Base-by-base conservation (phyloP, 2,797 vertebrate species). In the Distichodus sexfasciatus region DNA sequence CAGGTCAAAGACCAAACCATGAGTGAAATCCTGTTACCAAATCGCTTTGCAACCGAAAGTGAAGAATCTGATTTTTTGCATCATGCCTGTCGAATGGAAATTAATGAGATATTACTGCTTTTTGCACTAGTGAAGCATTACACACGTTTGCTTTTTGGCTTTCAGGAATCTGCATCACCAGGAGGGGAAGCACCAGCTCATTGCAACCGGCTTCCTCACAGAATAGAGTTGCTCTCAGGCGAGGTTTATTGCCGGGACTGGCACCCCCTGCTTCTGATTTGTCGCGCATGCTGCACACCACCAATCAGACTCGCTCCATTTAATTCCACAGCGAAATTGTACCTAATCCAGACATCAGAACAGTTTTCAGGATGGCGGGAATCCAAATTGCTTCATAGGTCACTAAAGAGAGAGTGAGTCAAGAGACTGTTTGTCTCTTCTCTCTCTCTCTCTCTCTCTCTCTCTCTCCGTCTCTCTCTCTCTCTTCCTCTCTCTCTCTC, bases 341-440 rank as follows among this genome's bases (percentile, higher is more conserved):
- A 28, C 23, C 15, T 71, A 64, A 71, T 64, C 46, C 60, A 64
- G 23, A 17, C 60, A 63, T 64, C 41, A 38, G 12, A 26, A 15
- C 19, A 23, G 23, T 38, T 46, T 23, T 50, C 40, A 31, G 35
- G 12, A 65, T 73, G 54, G 21, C 14, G 31, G 41, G 70, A 77
- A 72, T 71, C 33, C 43, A 64, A 64, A 71, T 71, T 35, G 63
- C 40, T 63, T 44, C 24, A 64, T 3, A 57, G 7, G 50, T 17
- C 40, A 19, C 26, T 46, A 29, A 43, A 60, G 43, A 36, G n/a
- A n/a, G n/a, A n/a, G n/a, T n/a, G n/a, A n/a, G n/a, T n/a, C n/a
- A n/a, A n/a, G n/a, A n/a, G n/a, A n/a, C n/a, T 63, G 47, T 57
- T 47, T 55, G 43, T 59, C 40, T 28, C 9, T 63, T 33, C 21